Evolutionary conservation across 2,888 invertebrate species (phyloP), one percentile per base, ranked within the genome.

Genomic region (Drosophila histrio): DNA sequence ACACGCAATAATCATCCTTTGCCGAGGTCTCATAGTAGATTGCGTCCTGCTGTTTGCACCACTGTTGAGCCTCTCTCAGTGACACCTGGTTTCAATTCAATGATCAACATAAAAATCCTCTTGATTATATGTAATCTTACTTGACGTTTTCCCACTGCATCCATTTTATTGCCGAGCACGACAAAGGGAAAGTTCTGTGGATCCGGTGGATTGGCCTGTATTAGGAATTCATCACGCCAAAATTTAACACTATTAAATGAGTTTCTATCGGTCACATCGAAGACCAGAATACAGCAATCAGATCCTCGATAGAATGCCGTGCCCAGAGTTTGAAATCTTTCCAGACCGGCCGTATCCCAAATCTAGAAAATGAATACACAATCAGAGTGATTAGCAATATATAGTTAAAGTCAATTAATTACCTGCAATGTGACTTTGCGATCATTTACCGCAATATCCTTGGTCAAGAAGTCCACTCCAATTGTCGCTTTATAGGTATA

Each of bases 271-370:
- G 99, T 98, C 80, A 99, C 99, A 93, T 99, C 99, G 93, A 98
- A 99, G 50, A 99, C 98, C 87, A 99, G 94, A 92, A 99, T 98
- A 93, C 99, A 99, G 92, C 99, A 99, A 93, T 99, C 99, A 69
- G 99, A 99, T 86, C 99, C 99, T 87, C 99, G 95, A 92, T 99
- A 99, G 91, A 99, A 99, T 52, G 99, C 99, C 74, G 99, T 98
- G 80, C 99, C 99, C 70, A 99, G 93, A 2, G 98, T 98, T 92
- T 99, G 99, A 92, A 99, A 99, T 88, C 99, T 94, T 92, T 99
- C 99, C 92, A 99, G 99, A 7, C 99, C 99, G 62, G 99, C 99
- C 46, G 99, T 99, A 91, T 99, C 99, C 99, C 99, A 99, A 90
- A 99, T 99, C 94, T 97, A 47, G 2, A 54, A 21, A 95, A 84